Evolutionary conservation across 2,113 vertebrate species (phyloP).

Genomic region (Clarias batrachus): DNA sequence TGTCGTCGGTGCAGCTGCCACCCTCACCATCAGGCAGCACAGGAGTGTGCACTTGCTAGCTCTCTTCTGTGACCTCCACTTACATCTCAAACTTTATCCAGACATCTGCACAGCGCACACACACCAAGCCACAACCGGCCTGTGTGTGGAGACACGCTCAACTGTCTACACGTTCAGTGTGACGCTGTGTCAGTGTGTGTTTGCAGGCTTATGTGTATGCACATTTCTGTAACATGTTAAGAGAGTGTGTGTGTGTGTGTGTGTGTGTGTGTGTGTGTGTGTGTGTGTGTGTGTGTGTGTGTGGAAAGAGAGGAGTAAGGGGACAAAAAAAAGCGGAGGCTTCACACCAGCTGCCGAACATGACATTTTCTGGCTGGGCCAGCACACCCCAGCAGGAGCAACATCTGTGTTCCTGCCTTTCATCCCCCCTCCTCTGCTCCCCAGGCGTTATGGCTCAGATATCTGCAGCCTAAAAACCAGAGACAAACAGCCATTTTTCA

Average conservation of each 20-base stretch:
- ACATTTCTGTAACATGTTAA: neutral
- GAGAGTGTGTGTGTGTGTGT: neutral
- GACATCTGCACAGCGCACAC: conserved; percentile 18
- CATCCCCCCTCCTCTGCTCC: conserved; percentile 68
- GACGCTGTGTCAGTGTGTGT: neutral
- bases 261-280: conserved; percentile 25
- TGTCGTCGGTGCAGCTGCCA: conserved; percentile 76
- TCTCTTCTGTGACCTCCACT: conserved; percentile 57
- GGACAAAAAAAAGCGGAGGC: conserved; percentile 63
- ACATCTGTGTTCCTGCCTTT: conserved; percentile 78
- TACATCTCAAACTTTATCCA: conserved; percentile 39
- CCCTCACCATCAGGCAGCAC: conserved; percentile 71
- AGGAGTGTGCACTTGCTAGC: conserved; percentile 39
- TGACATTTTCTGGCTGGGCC: conserved; percentile 77
- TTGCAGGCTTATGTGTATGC: neutral
- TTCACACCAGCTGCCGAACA: conserved; percentile 75
- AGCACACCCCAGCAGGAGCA: conserved; percentile 73
- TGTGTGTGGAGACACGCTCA: neutral
- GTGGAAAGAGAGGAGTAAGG: conserved; percentile 39
- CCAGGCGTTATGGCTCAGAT: conserved; percentile 64
- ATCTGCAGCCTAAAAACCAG: conserved; percentile 69
- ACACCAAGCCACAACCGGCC: neutral
- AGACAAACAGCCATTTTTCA: conserved; percentile 27
- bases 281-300: conserved; percentile 4
- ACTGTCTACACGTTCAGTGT: neutral